Conservation (phyloP, 2,888 invertebrate species). For the Drosophila mimetica region DNA sequence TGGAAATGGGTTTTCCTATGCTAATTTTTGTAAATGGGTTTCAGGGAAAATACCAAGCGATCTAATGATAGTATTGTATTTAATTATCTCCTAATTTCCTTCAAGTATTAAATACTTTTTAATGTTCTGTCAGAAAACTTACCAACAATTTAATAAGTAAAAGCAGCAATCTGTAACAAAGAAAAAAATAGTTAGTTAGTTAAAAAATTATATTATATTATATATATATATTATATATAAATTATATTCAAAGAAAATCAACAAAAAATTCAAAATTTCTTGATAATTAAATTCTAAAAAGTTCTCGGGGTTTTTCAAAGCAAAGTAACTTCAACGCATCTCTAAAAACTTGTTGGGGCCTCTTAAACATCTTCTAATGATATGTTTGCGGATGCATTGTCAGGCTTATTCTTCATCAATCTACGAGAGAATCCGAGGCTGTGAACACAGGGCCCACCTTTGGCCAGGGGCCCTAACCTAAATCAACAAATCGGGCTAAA, state of each 20-base stretch:
- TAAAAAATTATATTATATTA: no score
- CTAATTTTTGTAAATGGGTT: not conserved
- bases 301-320: no score
- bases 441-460: constrained; percentile 13
- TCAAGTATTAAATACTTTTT: not conserved
- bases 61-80: not conserved
- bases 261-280: no score
- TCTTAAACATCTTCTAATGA: constrained; percentile 9
- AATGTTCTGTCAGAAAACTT: constrained; percentile 26
- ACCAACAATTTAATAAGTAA: constrained; percentile 55
- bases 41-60: not conserved
- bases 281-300: no score
- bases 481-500: constrained; percentile 60
- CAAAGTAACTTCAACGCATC: not conserved
- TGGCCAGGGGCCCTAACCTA: constrained; percentile 44
- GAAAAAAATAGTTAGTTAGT: constrained; percentile 12
- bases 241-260: no score
- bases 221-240: no score
- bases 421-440: not conserved
- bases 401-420: constrained; percentile 13
- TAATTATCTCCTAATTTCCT: constrained; percentile 3
- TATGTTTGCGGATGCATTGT: constrained; percentile 13
- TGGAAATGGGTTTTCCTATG: not conserved
- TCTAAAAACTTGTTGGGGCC: not conserved
- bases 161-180: constrained; percentile 61